Evolutionary conservation across 2,888 invertebrate genomes (phyloP).

Genomic region (Cartodere bifasciata): DNA sequence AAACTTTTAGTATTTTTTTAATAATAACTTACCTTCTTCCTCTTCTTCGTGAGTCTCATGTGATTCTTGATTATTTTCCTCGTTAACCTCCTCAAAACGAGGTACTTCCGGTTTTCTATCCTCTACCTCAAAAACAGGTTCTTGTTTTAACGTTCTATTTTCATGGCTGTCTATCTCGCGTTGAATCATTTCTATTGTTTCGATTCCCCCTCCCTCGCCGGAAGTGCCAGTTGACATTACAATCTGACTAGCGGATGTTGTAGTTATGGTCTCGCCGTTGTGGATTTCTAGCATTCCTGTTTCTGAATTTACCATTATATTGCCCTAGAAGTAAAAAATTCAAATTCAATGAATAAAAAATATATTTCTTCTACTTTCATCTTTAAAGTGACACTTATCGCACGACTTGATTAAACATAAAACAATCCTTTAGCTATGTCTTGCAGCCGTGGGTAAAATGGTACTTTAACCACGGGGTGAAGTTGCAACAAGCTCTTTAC

Average conservation of each 20-base stretch:
- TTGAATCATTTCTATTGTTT: slow-evolving; percentile 36
- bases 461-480: too few relatives aligned
- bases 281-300: slow-evolving; percentile 31
- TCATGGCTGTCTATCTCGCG: slow-evolving; percentile 30
- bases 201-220: slow-evolving; percentile 23
- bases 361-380: too few relatives aligned
- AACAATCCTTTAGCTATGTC: too few relatives aligned
- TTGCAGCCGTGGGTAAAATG: too few relatives aligned
- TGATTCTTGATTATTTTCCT: slow-evolving; percentile 1
- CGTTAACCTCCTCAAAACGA: background rate
- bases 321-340: slow-evolving; percentile 25
- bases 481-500: too few relatives aligned
- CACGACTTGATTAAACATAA: too few relatives aligned
- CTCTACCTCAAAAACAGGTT: slow-evolving; percentile 25
- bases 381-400: too few relatives aligned
- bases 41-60: background rate
- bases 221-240: slow-evolving; percentile 21
- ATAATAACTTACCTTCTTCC: too few relatives aligned
- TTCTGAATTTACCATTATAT: slow-evolving; percentile 33
- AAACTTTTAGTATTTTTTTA: too few relatives aligned
- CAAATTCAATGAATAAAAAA: background rate
- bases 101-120: slow-evolving; percentile 25
- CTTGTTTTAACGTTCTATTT: slow-evolving; percentile 22
- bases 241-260: slow-evolving; percentile 19
- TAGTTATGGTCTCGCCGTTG: slow-evolving; percentile 23